A percentile compares a stretch with the other conserved stretches of the same genome.
phyloP scores from a whole-genome alignment of 2,797 vertebrate genomes.

The Graptemys geographica region DNA sequence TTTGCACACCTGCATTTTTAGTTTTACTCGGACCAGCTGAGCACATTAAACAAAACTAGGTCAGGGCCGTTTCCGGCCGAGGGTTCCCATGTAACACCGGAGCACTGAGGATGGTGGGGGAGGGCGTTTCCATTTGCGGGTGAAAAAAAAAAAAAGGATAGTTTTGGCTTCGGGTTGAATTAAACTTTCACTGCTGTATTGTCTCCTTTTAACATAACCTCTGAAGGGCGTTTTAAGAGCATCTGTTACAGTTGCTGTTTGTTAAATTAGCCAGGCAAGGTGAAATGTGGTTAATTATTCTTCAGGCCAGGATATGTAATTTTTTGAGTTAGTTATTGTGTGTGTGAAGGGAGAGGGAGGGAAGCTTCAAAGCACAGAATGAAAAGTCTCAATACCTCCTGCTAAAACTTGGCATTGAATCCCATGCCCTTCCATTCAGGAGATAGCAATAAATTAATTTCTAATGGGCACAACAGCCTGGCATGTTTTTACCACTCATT shows the following conservation, averaged over 20 bases:
- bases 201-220: not conserved
- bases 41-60: not conserved
- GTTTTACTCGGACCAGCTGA: not conserved
- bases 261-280: not conserved
- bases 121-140: not conserved
- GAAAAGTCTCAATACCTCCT: slow-evolving; percentile 10
- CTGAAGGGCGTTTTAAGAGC: not conserved
- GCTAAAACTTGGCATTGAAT: not conserved
- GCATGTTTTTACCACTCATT: not conserved
- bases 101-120: too few relatives aligned
- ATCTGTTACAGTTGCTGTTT: accelerated
- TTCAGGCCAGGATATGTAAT: accelerated
- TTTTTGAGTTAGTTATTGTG: not conserved
- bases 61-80: not conserved
- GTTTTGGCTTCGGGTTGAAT: not conserved
- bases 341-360: accelerated
- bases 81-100: not conserved
- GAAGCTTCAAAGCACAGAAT: not conserved
- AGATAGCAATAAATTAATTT: slow-evolving; percentile 39
- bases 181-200: accelerated
- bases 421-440: slow-evolving; percentile 2
- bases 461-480: not conserved
- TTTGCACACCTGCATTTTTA: not conserved
- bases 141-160: not conserved
- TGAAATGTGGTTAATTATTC: not conserved